These are phyloP conservation scores for Cryptocephalus moraei DNA, from an alignment of 2,888 invertebrate species.

Conservation along the genomic window DNA sequence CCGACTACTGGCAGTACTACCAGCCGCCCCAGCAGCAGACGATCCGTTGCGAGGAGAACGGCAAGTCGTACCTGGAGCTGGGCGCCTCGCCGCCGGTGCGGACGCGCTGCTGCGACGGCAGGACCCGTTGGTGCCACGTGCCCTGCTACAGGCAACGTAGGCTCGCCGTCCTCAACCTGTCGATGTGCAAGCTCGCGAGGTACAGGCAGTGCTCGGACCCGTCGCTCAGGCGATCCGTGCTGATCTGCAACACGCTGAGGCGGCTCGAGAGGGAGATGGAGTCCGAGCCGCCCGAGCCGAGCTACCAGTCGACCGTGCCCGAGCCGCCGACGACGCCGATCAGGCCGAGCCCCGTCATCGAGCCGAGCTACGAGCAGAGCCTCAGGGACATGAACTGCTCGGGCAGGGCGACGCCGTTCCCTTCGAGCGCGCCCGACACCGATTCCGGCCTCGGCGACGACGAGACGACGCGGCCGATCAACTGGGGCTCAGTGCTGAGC, in stretches of 20 bases:
- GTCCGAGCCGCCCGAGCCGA: constrained; percentile 45
- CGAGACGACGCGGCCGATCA: constrained; percentile 68
- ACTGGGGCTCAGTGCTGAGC: constrained; percentile 86
- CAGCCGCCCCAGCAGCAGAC: constrained; percentile 58
- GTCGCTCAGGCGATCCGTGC: constrained; percentile 77
- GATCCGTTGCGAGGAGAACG: constrained; percentile 80
- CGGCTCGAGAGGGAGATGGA: constrained; percentile 60
- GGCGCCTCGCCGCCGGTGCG: constrained; percentile 48
- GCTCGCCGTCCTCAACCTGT: constrained; percentile 81
- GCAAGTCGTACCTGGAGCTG: constrained; percentile 80
- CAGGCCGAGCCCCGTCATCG: constrained; percentile 23
- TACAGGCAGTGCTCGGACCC: constrained; percentile 84
- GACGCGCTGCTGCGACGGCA: constrained; percentile 36
- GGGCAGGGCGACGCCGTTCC: constrained; percentile 63
- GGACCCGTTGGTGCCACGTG: constrained; percentile 60
- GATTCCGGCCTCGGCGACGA: constrained; percentile 68
- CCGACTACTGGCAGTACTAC: constrained; percentile 41
- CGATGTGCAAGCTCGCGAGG: constrained; percentile 83
- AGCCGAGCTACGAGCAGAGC: constrained; percentile 33
- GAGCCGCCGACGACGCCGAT: constrained; percentile 35
- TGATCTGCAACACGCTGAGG: constrained; percentile 86
- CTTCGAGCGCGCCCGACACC: constrained; percentile 46
- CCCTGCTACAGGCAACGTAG: constrained; percentile 79
- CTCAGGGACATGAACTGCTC: constrained; percentile 40
- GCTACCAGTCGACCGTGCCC: constrained; percentile 34